These are phyloP conservation scores for Maconellicoccus hirsutus DNA, from an alignment of 1,140 invertebrate species.

Conservation along the genomic window DNA sequence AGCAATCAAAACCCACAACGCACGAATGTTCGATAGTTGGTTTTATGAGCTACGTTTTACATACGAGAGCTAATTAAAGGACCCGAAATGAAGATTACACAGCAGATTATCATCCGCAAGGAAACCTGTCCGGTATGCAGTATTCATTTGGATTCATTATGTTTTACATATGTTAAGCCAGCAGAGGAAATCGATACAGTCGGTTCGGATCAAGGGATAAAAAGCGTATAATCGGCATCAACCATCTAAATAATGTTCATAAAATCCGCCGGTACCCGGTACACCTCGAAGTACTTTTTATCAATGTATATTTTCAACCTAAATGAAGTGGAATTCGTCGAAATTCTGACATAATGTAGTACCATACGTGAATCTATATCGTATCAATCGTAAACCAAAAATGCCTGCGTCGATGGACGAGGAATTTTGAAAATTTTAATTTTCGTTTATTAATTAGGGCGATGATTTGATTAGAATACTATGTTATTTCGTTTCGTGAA, in stretches of 20 bases:
- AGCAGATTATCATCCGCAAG: not conserved
- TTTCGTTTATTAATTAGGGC: too few species aligned
- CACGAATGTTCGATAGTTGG: not conserved
- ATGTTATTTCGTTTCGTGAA: too few species aligned
- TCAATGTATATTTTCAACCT: not conserved
- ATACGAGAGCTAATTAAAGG: not conserved
- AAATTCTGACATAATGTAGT: constrained; percentile 5
- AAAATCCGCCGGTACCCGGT: too few species aligned
- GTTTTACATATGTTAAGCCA: not conserved
- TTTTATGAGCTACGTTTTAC: too few species aligned
- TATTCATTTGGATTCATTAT: constrained; percentile 10
- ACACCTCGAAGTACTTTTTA: too few species aligned
- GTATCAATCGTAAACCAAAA: too few species aligned
- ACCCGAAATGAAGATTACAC: constrained; percentile 4
- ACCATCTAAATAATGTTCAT: not conserved
- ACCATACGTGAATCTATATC: too few species aligned
- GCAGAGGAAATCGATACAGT: not conserved
- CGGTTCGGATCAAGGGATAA: not conserved
- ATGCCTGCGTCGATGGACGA: too few species aligned
- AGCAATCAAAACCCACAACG: not conserved
- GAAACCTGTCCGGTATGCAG: not conserved
- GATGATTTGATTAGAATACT: too few species aligned
- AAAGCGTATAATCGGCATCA: not conserved
- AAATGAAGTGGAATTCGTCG: not conserved
- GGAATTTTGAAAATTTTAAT: too few species aligned